A percentile compares a stretch with the other conserved stretches of the same genome.
phyloP scores from a whole-genome alignment of 2,113 vertebrate species.

The Mustela lutreola region DNA sequence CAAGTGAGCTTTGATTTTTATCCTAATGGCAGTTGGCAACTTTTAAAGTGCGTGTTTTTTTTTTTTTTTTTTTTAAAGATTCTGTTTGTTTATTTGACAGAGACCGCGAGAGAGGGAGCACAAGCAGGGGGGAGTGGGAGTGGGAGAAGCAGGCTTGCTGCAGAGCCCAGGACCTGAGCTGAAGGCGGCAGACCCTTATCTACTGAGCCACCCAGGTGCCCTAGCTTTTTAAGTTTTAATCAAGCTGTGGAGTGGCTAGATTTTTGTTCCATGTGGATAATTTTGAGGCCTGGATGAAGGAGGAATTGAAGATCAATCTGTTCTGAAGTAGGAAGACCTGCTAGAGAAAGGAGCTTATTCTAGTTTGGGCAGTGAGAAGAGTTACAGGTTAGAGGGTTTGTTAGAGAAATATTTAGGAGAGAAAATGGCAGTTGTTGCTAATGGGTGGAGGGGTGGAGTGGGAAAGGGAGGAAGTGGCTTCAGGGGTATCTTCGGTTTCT shows the following conservation, averaged over 20 bases:
- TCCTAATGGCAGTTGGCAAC: not conserved
- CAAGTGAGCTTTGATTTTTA: not conserved
- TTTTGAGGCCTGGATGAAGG: not conserved
- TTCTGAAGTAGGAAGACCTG: not conserved
- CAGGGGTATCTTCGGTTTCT: not conserved
- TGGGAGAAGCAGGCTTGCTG: no score
- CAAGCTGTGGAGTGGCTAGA: not conserved
- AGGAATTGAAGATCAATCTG: not conserved
- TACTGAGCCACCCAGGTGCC: no score
- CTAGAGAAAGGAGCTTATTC: not conserved
- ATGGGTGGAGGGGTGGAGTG: not conserved
- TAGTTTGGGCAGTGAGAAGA: not conserved
- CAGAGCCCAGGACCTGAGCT: no score
- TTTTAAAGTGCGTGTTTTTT: not conserved
- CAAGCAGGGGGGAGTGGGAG: no score
- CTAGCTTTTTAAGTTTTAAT: slow-evolving; percentile 12
- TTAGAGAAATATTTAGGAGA: not conserved
- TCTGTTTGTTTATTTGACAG: no score
- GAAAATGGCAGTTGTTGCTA: not conserved
- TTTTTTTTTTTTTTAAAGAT: no score
- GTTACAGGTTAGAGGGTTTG: not conserved
- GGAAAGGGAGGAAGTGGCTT: not conserved
- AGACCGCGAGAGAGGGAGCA: no score
- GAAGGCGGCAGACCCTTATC: no score
- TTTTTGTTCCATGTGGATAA: not conserved